phyloP scores from a whole-genome alignment of 1,140 invertebrate species.

The Chelonus insularis region DNA sequence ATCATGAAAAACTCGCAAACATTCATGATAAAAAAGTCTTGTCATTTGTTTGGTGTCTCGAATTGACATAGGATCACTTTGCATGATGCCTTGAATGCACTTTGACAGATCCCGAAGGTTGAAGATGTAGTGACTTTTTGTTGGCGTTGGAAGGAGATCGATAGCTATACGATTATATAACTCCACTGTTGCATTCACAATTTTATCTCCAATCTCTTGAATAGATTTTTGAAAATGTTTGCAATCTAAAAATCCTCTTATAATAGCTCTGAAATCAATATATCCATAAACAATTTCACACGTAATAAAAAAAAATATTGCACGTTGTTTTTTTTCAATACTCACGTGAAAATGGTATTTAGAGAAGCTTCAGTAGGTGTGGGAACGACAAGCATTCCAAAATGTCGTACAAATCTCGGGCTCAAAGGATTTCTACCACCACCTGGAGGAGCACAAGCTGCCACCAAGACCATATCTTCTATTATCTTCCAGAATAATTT shows the following conservation, averaged over 20 bases:
- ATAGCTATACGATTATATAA: constrained; percentile 77
- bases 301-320: no score
- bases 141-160: constrained; percentile 81
- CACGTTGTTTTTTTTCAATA: not conserved
- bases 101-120: constrained; percentile 89
- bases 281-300: no score
- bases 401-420: constrained; percentile 81
- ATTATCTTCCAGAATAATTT: constrained; percentile 87
- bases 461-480: constrained; percentile 79
- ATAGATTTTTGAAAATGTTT: constrained; percentile 74
- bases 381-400: constrained; percentile 77
- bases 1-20: constrained; percentile 88
- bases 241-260: constrained; percentile 70
- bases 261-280: constrained; percentile 60
- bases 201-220: constrained; percentile 68
- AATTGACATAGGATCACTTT: constrained; percentile 69
- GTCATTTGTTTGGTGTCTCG: constrained; percentile 67
- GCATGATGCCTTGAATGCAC: constrained; percentile 83
- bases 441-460: constrained; percentile 85
- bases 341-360: constrained; percentile 77
- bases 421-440: constrained; percentile 85
- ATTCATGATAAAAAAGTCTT: constrained; percentile 89
- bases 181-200: constrained; percentile 79
- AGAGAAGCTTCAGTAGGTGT: constrained; percentile 75
- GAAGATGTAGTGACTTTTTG: constrained; percentile 91